These are phyloP conservation scores for Bombus breviceps DNA, from an alignment of 1,140 invertebrate genomes.

Conservation along the genomic window DNA sequence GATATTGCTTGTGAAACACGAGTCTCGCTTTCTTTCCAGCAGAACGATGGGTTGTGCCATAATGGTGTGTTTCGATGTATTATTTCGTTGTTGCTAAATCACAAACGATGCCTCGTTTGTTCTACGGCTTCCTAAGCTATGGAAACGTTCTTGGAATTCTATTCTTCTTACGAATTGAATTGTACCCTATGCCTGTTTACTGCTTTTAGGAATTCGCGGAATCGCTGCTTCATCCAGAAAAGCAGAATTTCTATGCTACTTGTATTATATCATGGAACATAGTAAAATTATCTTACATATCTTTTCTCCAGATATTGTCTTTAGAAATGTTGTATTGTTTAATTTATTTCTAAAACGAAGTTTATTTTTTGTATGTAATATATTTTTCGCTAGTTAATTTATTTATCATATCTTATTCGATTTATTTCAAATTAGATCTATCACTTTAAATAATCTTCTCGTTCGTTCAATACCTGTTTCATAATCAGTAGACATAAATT, in stretches of 20 bases:
- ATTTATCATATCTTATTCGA: neutral
- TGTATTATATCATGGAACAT: neutral
- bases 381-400: neutral
- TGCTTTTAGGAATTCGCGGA: neutral
- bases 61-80: neutral
- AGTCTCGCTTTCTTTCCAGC: neutral
- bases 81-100: neutral
- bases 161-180: slow-evolving; percentile 14
- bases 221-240: neutral
- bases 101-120: slow-evolving; percentile 11
- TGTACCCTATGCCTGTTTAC: neutral
- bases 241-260: neutral
- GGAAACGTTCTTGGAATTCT: neutral
- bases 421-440: neutral
- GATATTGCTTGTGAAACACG: neutral
- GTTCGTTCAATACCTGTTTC: neutral
- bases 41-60: neutral
- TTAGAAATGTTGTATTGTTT: too few species aligned
- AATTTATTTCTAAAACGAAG: too few species aligned
- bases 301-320: too few species aligned
- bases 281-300: too few species aligned
- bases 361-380: neutral
- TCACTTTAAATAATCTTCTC: neutral
- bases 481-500: neutral
- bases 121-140: neutral